Base-by-base conservation (phyloP, 2,888 invertebrate species). In the Seladonia tumulorum region DNA sequence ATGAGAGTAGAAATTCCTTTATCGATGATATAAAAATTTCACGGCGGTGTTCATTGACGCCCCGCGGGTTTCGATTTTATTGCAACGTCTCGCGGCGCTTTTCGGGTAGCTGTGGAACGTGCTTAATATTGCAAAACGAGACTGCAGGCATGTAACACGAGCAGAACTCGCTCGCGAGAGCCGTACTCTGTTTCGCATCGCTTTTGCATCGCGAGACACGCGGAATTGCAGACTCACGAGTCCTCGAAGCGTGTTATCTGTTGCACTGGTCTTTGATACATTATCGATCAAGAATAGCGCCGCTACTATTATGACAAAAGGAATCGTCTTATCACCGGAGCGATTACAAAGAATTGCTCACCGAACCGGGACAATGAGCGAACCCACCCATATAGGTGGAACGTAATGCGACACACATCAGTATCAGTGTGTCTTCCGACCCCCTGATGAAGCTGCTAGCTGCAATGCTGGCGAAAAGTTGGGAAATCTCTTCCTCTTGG, bases 111-210 rank as follows among this genome's bases (percentile, higher is more conserved):
- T 5, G 2, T 60, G 66, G 66, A 29, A 66, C 66, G 18, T 35
- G 66, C 66, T 66, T 66, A 35, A 66, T 66, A 66, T 35, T 66
- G 66, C 18, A 35, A 66, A 66, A 66, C 35, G 35, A 66, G 66
- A 16, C 66, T 8, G 35, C 7, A 66, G 66, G 35, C 35, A 16
- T 18, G 66, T 66, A 66, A 66, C 18, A 8, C 66, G 66, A 66
- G 29, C 66, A 18, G 66, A 35, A 22, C 8, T 66, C 18, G 29
- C 66, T 8, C 66, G 18, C 8, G 0, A 29, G 66, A 35, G 66
- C 35, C 18, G 18, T 66, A 18, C 35, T 35, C 18, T 16, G 35
- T 66, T 66, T 66, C 66, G 16, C 35, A 14, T 18, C 60, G 60
- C 18, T 35, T 35, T 66, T 66, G 18, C 16, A 66, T 29, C 29